These are phyloP conservation scores for Tholera decimalis DNA, from an alignment of 2,888 invertebrate species.

Conservation along the genomic window DNA sequence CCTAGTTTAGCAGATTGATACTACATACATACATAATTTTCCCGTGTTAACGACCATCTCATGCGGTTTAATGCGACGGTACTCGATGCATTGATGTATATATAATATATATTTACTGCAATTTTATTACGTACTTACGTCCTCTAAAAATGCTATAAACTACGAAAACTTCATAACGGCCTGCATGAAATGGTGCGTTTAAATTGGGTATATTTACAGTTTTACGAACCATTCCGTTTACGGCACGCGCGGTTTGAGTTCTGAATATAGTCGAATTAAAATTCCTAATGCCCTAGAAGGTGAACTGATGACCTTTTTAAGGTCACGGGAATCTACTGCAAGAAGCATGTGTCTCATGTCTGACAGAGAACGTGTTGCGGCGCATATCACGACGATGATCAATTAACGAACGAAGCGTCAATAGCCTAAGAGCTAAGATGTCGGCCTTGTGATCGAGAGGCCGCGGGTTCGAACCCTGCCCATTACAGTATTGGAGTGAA, in stretches of 20 bases:
- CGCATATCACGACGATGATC: too few species aligned
- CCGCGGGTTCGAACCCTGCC: too few species aligned
- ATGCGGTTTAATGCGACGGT: background rate
- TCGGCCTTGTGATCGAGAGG: too few species aligned
- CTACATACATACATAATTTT: background rate
- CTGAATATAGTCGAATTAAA: background rate
- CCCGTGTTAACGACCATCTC: background rate
- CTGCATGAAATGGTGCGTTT: conserved; percentile 1
- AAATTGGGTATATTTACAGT: conserved; percentile 12
- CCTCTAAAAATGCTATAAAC: background rate
- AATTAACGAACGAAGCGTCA: too few species aligned
- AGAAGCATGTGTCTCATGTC: too few species aligned
- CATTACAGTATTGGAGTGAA: too few species aligned
- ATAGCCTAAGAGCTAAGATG: too few species aligned
- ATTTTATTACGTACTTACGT: too few species aligned
- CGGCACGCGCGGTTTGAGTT: background rate
- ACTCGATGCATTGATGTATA: background rate
- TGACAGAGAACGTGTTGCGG: too few species aligned
- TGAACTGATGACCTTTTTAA: background rate
- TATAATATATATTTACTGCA: background rate
- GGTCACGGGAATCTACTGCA: background rate
- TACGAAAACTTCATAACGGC: background rate
- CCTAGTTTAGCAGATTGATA: too few species aligned
- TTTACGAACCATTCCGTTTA: background rate
- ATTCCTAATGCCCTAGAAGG: background rate